Percentiles rank a stretch among this genome's conserved stretches.
phyloP scores from a whole-genome alignment of 2,797 vertebrate species.

The Semotilus atromaculatus region DNA sequence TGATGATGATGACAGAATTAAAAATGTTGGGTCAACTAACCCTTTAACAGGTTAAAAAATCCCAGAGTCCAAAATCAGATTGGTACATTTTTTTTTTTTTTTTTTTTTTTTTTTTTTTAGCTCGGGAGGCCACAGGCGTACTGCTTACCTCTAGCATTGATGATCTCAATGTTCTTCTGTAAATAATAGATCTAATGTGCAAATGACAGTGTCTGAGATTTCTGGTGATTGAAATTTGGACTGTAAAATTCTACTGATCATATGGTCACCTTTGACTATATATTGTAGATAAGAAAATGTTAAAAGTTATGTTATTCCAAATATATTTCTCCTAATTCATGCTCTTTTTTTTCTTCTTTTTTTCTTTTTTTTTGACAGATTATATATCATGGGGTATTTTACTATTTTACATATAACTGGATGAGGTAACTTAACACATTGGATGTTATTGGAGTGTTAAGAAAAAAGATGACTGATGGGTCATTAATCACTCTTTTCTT shows the following conservation, averaged over 20 bases:
- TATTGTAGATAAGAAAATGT: conserved; percentile 56
- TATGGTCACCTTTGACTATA: conserved; percentile 35
- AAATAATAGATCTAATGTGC: conserved; percentile 48
- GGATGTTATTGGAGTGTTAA: neutral
- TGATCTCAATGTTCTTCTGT: conserved; percentile 47
- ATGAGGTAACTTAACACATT: neutral
- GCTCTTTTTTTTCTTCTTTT: conserved; percentile 23
- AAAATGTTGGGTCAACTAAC: neutral
- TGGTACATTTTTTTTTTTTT: neutral
- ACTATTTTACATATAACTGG: neutral
- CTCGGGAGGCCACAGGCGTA: neutral
- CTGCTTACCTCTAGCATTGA: conserved; percentile 13
- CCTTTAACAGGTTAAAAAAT: neutral
- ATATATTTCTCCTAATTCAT: conserved; percentile 35
- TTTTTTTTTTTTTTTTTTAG: neutral
- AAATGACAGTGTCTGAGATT: conserved; percentile 4
- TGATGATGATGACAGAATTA: neutral
- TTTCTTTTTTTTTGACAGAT: no score
- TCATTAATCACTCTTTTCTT: neutral
- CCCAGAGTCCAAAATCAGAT: neutral
- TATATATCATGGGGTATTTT: no score
- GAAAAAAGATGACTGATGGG: neutral
- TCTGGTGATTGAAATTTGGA: conserved; percentile 19
- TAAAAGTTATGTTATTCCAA: conserved; percentile 27
- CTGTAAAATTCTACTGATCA: conserved; percentile 28